phyloP scores from a whole-genome alignment of 2,113 vertebrate genomes.

The Todiramphus chloris region DNA sequence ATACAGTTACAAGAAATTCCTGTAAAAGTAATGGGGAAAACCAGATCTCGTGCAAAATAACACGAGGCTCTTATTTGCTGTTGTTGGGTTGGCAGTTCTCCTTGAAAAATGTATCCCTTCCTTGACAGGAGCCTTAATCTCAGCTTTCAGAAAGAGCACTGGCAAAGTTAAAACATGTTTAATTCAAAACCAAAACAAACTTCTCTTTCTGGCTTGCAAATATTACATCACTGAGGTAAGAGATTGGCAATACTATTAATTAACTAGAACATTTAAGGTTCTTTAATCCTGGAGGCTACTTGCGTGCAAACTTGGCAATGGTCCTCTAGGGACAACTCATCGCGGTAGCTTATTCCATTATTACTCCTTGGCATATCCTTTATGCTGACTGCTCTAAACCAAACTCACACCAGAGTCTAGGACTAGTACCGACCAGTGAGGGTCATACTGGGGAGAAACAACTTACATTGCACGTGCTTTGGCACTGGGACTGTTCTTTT shows the following conservation, averaged over 20 bases:
- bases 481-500: not conserved
- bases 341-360: not conserved
- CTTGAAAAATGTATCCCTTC: not conserved
- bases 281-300: not conserved
- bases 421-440: not conserved
- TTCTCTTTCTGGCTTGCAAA: not conserved
- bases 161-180: not conserved
- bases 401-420: not conserved
- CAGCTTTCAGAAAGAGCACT: not conserved
- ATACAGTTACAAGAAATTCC: not conserved
- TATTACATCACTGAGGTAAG: not conserved
- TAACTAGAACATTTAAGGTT: not conserved
- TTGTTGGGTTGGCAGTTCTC: not conserved
- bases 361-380: not conserved
- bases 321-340: not conserved
- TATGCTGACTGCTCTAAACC: not conserved
- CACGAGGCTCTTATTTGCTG: not conserved
- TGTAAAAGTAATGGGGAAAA: not conserved
- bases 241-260: not conserved
- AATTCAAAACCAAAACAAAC: slow-evolving; percentile 23
- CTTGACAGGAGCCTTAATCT: not conserved
- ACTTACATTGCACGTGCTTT: not conserved
- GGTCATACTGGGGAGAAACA: not conserved
- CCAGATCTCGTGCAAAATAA: not conserved
- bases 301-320: not conserved